phyloP scores from a whole-genome alignment of 2,113 vertebrate genomes.

The Pedetes capensis region DNA sequence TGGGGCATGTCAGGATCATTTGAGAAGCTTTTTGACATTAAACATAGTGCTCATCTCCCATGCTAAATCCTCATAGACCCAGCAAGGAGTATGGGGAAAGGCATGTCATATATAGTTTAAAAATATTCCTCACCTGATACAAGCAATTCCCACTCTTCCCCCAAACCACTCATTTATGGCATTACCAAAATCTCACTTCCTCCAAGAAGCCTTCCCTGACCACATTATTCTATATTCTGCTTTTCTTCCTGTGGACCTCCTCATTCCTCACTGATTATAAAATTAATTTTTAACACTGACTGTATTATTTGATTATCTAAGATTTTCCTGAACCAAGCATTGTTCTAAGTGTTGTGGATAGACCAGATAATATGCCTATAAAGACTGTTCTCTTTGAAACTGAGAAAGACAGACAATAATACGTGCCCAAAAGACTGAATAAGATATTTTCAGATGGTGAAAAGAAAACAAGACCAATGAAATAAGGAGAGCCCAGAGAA shows the following conservation, averaged over 20 bases:
- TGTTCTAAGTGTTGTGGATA: neutral
- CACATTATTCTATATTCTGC: neutral
- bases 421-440: neutral
- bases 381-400: neutral
- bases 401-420: neutral
- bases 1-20: neutral
- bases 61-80: neutral
- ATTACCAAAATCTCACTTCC: neutral
- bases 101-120: neutral
- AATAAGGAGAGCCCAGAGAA: neutral
- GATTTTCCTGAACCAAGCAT: neutral
- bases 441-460: neutral
- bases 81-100: neutral
- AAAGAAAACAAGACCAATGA: neutral
- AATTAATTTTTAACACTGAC: neutral
- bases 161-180: neutral
- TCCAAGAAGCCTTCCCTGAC: neutral
- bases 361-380: neutral
- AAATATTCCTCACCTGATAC: neutral
- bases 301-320: neutral
- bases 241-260: neutral
- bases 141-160: neutral
- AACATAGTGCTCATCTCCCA: neutral
- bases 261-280: neutral
- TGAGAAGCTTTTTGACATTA: neutral